Evolutionary conservation across 2,797 vertebrate genomes (phyloP).

Genomic region (Liasis olivaceus): DNA sequence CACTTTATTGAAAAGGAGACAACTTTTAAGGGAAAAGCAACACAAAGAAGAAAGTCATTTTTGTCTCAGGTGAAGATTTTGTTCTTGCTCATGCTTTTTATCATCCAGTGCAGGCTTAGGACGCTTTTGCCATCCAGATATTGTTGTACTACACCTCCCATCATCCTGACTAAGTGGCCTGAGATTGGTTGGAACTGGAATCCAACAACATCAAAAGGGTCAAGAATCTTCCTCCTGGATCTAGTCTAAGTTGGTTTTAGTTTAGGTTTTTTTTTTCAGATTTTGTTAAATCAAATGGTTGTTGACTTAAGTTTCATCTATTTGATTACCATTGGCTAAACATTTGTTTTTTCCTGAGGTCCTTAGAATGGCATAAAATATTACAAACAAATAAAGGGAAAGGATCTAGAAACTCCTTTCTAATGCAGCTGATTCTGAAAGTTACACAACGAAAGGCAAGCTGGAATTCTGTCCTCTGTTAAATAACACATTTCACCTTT

Average conservation of each 20-base stretch:
- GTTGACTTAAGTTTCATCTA: background rate
- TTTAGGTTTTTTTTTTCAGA: background rate
- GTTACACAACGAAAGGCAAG: background rate
- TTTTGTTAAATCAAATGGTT: background rate
- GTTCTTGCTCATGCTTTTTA: background rate
- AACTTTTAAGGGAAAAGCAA: background rate
- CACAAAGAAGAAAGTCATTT: background rate
- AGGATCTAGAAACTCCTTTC: background rate
- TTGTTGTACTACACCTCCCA: background rate
- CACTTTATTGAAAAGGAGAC: background rate
- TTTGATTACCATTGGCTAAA: background rate
- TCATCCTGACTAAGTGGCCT: background rate
- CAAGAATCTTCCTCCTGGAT: background rate
- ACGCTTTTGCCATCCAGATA: background rate
- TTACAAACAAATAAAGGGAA: background rate
- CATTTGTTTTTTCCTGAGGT: background rate
- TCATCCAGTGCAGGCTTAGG: background rate
- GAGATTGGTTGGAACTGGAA: background rate
- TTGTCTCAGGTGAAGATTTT: background rate
- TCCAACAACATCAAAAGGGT: background rate
- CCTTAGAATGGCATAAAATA: background rate
- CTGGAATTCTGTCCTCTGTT: background rate
- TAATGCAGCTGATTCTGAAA: background rate
- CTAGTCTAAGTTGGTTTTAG: background rate
- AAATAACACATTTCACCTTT: background rate